Base-by-base conservation (phyloP, 2,797 vertebrate genomes). In the Clamator glandarius region DNA sequence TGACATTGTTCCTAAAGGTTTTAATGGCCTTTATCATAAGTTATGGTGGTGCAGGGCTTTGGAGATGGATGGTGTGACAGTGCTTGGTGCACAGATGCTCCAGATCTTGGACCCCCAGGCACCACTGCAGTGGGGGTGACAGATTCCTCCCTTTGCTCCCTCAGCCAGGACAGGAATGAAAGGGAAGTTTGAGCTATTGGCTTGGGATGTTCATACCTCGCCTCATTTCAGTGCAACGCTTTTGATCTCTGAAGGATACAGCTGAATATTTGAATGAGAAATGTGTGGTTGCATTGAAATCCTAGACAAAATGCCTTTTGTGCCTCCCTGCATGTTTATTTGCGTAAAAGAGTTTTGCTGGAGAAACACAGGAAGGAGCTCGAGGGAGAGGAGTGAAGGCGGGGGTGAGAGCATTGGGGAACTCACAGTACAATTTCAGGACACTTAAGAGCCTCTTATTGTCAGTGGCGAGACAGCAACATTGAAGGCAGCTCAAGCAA, bases 241-340 rank as follows among this genome's bases (percentile, higher is more conserved):
- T 85, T 89, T 73, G 79, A 89, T 92, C 87, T 89, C 89, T 66
- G 87, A 86, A 93, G 82, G 91, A 66, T 86, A 68, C 36, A 42
- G 87, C 76, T 79, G 94, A 88, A 81, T 84, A 88, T 93, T 75
- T 93, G 92, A 94, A 90, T 87, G 82, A 91, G 91, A 92, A 89
- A 55, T 79, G 66, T 1, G 15, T 48, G 74, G 84, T 11, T 75
- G 81, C n/a, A 63, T 81, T 94, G 92, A 87, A 89, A 93, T 78
- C 82, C 46, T 54, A 69, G 74, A 89, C 81, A 93, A 95, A 92
- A 91, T 77, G 90, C 87, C 72, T 89, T 94, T 92, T 95, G 93
- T 91, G 87, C 73, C 51, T 93, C 87, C 91, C 92, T 81, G 92
- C 35, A 4, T 78, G 90, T 94, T 95, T 96, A 70, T 95, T 92